Evolutionary conservation across 2,797 vertebrate species (phyloP), one percentile per base, ranked within the genome.

Genomic region (Gymnothorax javanicus): DNA sequence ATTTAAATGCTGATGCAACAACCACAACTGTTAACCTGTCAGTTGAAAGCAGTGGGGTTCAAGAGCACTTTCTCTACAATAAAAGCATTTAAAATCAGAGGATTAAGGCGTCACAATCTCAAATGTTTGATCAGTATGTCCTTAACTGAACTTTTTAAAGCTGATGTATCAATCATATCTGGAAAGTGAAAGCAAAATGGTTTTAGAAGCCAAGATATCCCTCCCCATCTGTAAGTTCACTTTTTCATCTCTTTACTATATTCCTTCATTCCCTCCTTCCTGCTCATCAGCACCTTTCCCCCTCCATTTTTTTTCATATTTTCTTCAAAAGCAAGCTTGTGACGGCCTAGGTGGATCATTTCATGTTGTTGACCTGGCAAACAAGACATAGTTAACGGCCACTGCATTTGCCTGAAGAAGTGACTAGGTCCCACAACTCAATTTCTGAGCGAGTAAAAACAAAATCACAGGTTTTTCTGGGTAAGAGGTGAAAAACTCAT

Each of bases 171-270:
- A 59, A 43, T 43, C 33, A 43, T 43, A 2, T 43, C 33, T 43
- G 33, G 33, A 43, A 43, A 43, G 33, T 43, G 33, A 43, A 43
- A 43, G 33, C 33, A 43, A 43, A 43, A 43, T 43, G 33, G 33
- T 43, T 43, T 43, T 43, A 43, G 33, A 67, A 75, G 25, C 71
- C 17, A 13, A 43, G 71, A 13, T 43, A 64, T 6, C 13, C 12
- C 69, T 20, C 71, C 71, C 33, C 27, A 2, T 75, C 27, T 4
- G 27, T 50, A 75, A 3, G 12, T 43, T 84, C 90, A 83, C 91
- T 89, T 85, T 71, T 85, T 83, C n/a, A 85, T 20, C 50, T 23
- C 25, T 71, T 71, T 3, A 7, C 5, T n/a, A 25, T 7, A 33
- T 27, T 33, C 52, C 2, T 73, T 75, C 77, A 12, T 71, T 60